Base-by-base conservation (phyloP, 1,140 invertebrate species). In the Atta cephalotes region DNA sequence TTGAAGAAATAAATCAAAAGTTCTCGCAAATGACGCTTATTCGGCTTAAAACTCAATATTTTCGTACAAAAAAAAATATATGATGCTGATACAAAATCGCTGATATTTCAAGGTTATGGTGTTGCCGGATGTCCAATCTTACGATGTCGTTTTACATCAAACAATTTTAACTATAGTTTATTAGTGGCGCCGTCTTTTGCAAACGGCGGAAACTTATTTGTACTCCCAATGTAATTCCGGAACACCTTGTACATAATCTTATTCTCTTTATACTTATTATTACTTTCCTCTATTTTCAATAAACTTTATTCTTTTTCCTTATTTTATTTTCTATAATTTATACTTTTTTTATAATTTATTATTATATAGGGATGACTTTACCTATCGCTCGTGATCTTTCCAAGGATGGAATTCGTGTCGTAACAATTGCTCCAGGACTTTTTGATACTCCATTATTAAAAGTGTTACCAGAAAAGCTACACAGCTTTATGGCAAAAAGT, bases 371-470 rank as follows among this genome's bases (percentile, higher is more conserved):
- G 45, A 99, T 99, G 98, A 99, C 99, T 4, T 95, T 99, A 81
- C 99, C 99, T 3, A 96, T 99, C 71, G 98, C 99, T 12, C 96
- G 99, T 89, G 99, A 99, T 95, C 95, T 99, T 7, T 95, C 97
- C 96, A 97, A 92, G 97, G 97, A 63, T 98, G 99, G 96, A 96
- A 90, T 95, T 94, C 90, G 95, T 7, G 96, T 97, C 1, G 96
- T 97, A 45, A 98, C 98, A 0, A 98, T 99, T 92, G 98, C 98
- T 9, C 98, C 98, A 90, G 98, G 99, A 88, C 92, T 99, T 1
- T 99, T 99, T 95, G 96, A 98, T 70, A 99, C 99, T n/a, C 99
- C 99, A 1, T 95, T 99, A 92, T 93, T 99, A 87, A 94, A 96
- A 58, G 82, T 92, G 2, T 94, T 99, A 39, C 98, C 99, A 0